phyloP scores from a whole-genome alignment of 2,113 vertebrate genomes.

The Hippoglossus stenolepis region DNA sequence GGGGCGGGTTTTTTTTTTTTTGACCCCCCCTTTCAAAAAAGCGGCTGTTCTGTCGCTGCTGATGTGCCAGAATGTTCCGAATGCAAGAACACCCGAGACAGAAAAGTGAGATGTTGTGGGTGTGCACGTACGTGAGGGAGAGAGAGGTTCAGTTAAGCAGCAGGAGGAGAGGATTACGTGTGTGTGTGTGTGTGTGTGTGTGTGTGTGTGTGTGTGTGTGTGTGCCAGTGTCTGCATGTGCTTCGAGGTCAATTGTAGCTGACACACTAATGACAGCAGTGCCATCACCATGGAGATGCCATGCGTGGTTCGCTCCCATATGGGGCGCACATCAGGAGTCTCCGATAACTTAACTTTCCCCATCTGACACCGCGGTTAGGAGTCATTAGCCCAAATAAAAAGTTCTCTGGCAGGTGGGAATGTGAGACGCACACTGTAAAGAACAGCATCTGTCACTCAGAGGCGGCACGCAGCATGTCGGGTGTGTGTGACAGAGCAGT shows the following conservation, averaged over 20 bases:
- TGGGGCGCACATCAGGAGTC: not conserved
- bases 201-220: too few relatives aligned
- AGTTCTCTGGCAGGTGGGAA: constrained; percentile 65
- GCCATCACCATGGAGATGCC: constrained; percentile 38
- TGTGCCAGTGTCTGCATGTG: not conserved
- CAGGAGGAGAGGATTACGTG: not conserved
- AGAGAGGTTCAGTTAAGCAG: not conserved
- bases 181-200: too few relatives aligned
- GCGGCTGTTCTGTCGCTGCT: not conserved
- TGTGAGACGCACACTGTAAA: constrained; percentile 48
- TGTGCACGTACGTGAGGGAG: not conserved
- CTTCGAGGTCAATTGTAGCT: not conserved
- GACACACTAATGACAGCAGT: not conserved
- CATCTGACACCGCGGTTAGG: not conserved
- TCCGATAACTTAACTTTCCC: constrained; percentile 6
- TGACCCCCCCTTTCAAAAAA: not conserved
- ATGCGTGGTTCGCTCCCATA: not conserved
- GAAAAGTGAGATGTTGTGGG: constrained; percentile 16
- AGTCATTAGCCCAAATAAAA: constrained; percentile 48
- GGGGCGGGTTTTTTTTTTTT: not conserved
- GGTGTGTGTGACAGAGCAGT: constrained; percentile 60
- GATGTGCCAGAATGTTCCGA: constrained; percentile 12
- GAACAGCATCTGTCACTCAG: constrained; percentile 71
- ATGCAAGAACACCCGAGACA: constrained; percentile 1
- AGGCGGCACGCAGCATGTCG: constrained; percentile 33